Conservation (phyloP, 2,113 vertebrate genomes). For the Phrynosoma blainvillii region DNA sequence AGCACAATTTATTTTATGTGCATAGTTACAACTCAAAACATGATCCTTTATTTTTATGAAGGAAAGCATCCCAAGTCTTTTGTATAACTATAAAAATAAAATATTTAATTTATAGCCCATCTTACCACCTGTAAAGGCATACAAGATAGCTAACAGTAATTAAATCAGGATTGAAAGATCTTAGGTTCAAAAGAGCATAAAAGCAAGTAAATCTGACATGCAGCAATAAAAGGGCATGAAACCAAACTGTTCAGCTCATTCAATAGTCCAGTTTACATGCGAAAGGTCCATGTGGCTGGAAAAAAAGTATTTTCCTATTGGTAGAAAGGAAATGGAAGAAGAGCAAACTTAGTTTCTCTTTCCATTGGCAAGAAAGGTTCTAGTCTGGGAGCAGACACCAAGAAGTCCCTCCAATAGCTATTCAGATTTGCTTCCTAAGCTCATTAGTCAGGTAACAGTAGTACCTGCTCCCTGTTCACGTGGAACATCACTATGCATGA, state of each 20-base stretch:
- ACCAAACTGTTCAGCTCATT: background rate
- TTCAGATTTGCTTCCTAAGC: background rate
- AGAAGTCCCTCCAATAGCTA: background rate
- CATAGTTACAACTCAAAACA: background rate
- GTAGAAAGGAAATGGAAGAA: background rate
- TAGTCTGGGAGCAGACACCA: background rate
- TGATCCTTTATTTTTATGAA: background rate
- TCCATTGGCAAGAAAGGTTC: background rate
- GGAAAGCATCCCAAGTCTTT: background rate
- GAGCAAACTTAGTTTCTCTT: background rate
- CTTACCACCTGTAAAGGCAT: background rate
- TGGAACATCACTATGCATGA: background rate
- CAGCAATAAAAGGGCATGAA: background rate
- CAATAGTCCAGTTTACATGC: background rate
- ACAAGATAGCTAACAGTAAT: background rate
- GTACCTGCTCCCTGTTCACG: background rate
- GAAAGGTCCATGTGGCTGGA: background rate
- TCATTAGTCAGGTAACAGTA: background rate
- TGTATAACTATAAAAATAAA: too few species aligned
- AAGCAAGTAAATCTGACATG: background rate
- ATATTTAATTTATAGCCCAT: background rate
- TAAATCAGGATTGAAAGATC: background rate
- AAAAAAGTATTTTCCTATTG: background rate
- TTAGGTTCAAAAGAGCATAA: background rate
- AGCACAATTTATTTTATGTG: background rate